Evolutionary conservation across 2,113 vertebrate species (phyloP).

Genomic region (Pachycephala philippinensis): DNA sequence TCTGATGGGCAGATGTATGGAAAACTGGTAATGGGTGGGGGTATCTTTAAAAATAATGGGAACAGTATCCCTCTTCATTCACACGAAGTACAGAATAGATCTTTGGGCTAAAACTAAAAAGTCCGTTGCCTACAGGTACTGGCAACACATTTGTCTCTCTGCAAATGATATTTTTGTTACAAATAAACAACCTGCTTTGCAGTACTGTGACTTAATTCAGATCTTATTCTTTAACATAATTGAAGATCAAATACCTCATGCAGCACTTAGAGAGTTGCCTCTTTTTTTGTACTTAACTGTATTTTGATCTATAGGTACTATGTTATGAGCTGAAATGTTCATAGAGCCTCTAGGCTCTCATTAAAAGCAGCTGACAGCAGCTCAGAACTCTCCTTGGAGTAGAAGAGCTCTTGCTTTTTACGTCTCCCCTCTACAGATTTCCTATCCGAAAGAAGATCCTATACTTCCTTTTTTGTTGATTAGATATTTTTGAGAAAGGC

Average conservation of each 20-base stretch:
- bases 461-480: not conserved
- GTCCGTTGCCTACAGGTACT: not conserved
- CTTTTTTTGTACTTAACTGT: not conserved
- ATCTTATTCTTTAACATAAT: not conserved
- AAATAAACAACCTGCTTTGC: not conserved
- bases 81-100: not conserved
- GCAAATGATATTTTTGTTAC: not conserved
- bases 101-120: not conserved
- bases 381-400: not conserved
- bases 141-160: not conserved
- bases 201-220: not conserved
- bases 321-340: not conserved
- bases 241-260: not conserved
- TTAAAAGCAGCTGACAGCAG: not conserved
- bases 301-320: not conserved
- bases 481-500: not conserved
- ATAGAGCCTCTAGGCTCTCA: not conserved
- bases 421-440: not conserved
- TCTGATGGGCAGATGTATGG: not conserved
- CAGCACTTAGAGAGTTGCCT: not conserved
- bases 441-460: not conserved
- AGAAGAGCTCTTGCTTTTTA: not conserved
- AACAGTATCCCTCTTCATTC: not conserved
- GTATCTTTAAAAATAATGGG: not conserved
- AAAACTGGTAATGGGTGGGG: not conserved